Evolutionary conservation across 2,888 invertebrate species (phyloP).

Genomic region (Ormyrus thymus): DNA sequence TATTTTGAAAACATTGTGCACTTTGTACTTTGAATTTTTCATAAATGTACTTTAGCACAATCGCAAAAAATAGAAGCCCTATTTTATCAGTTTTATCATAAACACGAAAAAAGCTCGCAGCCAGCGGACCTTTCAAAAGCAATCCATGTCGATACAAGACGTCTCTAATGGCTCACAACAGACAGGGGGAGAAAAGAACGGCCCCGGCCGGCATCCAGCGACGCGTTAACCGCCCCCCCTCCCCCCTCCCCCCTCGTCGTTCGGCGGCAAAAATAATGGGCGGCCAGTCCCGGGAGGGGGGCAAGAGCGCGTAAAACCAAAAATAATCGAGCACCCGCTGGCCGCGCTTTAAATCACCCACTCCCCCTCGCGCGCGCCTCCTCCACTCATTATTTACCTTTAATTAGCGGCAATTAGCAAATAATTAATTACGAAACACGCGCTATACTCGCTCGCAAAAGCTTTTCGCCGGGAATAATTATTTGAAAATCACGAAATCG

Average conservation of each 20-base stretch:
- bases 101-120: too few species aligned
- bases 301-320: constrained; percentile 66
- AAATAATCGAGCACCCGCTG: constrained; percentile 73
- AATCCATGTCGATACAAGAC: too few species aligned
- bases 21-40: too few species aligned
- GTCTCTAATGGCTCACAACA: too few species aligned
- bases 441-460: neutral
- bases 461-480: constrained; percentile 55
- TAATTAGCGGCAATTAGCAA: constrained; percentile 70
- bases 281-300: neutral
- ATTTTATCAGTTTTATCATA: too few species aligned
- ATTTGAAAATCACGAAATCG: constrained; percentile 59
- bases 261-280: constrained; percentile 56
- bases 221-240: neutral
- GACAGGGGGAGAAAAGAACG: neutral
- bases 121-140: too few species aligned
- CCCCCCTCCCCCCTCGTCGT: neutral
- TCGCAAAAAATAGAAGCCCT: too few species aligned
- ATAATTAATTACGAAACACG: constrained; percentile 65
- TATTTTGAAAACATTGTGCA: too few species aligned
- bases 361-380: constrained; percentile 42
- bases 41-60: too few species aligned
- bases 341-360: constrained; percentile 68
- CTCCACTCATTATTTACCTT: constrained; percentile 69
- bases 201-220: too few species aligned